Evolutionary conservation across 2,113 vertebrate species (phyloP).

Genomic region (Anoplopoma fimbria): DNA sequence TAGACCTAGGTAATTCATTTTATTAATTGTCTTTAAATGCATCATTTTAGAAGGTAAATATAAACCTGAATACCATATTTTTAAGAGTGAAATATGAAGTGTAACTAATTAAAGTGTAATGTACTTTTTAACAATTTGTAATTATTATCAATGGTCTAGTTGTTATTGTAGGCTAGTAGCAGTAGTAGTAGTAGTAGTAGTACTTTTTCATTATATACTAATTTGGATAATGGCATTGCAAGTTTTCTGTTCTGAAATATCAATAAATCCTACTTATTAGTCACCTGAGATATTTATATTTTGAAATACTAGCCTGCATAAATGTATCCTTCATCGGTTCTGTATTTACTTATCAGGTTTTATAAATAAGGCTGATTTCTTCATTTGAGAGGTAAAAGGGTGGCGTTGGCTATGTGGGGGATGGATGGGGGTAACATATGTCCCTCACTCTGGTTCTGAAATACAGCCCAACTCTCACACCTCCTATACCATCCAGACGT

Average conservation of each 20-base stretch:
- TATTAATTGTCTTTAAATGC: neutral
- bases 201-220: neutral
- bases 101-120: neutral
- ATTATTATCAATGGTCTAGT: neutral
- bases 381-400: neutral
- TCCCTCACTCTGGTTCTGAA: slow-evolving; percentile 51
- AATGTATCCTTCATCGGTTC: neutral
- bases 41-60: neutral
- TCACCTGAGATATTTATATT: neutral
- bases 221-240: neutral
- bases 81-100: neutral
- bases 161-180: neutral
- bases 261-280: neutral
- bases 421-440: slow-evolving; percentile 53
- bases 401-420: slow-evolving; percentile 23
- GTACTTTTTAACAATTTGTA: neutral
- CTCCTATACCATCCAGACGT: slow-evolving; percentile 32
- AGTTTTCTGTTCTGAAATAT: neutral
- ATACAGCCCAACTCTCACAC: slow-evolving; percentile 38
- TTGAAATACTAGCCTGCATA: neutral
- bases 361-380: neutral
- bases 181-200: neutral
- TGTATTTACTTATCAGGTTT: neutral
- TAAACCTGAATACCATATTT: neutral
- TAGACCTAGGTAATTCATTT: neutral